Base-by-base conservation (phyloP, 2,113 vertebrate species). In the Echinops telfairi region DNA sequence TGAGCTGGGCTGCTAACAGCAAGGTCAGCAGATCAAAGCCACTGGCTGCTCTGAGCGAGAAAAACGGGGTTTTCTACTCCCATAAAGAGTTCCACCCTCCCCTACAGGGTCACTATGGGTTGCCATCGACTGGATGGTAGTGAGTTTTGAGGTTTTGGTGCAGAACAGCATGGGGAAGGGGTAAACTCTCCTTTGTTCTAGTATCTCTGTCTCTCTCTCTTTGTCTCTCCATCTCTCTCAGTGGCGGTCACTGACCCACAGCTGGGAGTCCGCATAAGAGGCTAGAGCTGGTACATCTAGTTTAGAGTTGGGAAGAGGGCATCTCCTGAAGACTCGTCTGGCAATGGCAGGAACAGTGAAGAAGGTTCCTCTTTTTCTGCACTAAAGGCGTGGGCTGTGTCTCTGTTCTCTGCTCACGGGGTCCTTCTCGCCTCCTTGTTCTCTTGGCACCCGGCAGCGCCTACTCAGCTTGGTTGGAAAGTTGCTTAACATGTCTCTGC, bases 211-310 rank as follows among this genome's bases (percentile, higher is more conserved):
- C 47, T 53, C 47, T 40, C 40, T 40, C 33, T 40, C 40, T 78
- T 91, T 92, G 20, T 89, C 92, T 95, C 83, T 83, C 79, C 58
- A 16, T 88, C 92, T 95, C 83, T 83, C 79, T 58, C 36, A 53
- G 80, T 92, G 88, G 64, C 70, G 91, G 86, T 36, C 71, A 57
- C 87, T 94, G 94, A 94, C 88, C 79, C 17, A 16, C 80, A 66
- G 79, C 83, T 92, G 90, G 86, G 83, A 92, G 88, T 93, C 88
- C 66, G n/a, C 86, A 40, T 71, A 88, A 94, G 79, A 86, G 91
- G 23, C 88, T 94, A 84, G 92, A 92, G 90, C 90, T 92, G 93
- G 83, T 95, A 94, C 95, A 96, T 95, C 90, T 71, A 90, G 88
- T 94, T 90, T 94, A 62, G 53, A 89, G 95, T 58, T 92, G 91